Evolutionary conservation across 2,888 invertebrate species (phyloP), one percentile per base, ranked within the genome.

Genomic region (Phalangium opilio): DNA sequence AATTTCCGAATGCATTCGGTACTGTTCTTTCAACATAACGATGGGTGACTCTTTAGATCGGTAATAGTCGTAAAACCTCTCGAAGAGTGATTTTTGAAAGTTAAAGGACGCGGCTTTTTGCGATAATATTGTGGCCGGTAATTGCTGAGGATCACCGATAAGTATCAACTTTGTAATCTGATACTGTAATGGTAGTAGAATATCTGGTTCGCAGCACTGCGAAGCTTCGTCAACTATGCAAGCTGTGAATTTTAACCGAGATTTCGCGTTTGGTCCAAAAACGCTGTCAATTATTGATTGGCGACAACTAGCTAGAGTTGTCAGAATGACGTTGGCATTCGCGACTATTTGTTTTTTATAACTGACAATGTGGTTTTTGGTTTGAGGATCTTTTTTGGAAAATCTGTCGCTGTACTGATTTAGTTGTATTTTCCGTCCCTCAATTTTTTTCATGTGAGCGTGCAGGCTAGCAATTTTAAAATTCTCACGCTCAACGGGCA

Each of bases 201-300:
- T 75, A 66, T 85, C 86, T 1, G 83, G 77, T 65, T 91, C 91
- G 34, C 75, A 78, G 54, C 83, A 82, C 62, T 87, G 86, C 0
- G 85, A 83, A 17, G 90, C 87, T 69, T 90, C 86, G 66, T 86
- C 86, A 45, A 87, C 74, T 45, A 86, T 80, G 58, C 85, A 85
- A 49, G 78, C 70, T 38, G 55, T 49, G 14, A 53, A 51, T 8
- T 51, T 27, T 5, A 44, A 39, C 52, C 11, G 49, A 48, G 50
- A 41, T 27, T 27, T 27, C 5, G 27, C 27, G n/a, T 46, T 38
- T 12, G 39, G 21, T 12, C 33, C 41, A 48, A 32, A 52, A 10
- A 45, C 36, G 34, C 40, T 8, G 21, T 47, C 53, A 15, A 59
- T 35, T n/a, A 46, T 41, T n/a, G 47, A 27, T 27, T 50, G 47